A percentile compares a stretch with the other conserved stretches of the same genome.
phyloP scores from a whole-genome alignment of 2,888 invertebrate species.

The Trichopoda pennipes region DNA sequence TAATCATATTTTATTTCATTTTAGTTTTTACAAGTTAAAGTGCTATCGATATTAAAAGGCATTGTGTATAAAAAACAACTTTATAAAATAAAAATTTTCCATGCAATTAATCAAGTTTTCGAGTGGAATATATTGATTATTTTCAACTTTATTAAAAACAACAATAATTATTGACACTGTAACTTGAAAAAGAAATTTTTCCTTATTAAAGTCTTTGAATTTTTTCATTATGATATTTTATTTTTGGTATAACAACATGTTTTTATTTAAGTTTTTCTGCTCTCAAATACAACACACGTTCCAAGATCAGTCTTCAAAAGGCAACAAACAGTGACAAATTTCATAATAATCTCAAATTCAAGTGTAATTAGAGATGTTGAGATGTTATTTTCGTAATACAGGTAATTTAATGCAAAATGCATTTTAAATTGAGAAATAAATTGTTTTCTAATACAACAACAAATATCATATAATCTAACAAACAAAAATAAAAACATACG shows the following conservation, averaged over 20 bases:
- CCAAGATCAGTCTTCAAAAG: slow-evolving; percentile 20
- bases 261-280: neutral
- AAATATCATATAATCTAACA: too few relatives aligned
- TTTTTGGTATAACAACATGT: slow-evolving; percentile 44
- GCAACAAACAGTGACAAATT: neutral
- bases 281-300: slow-evolving; percentile 14
- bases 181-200: slow-evolving; percentile 45
- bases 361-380: slow-evolving; percentile 53
- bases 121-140: slow-evolving; percentile 2
- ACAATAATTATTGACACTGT: slow-evolving; percentile 53
- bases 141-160: slow-evolving; percentile 33
- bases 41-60: neutral
- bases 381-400: slow-evolving; percentile 6
- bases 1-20: too few relatives aligned
- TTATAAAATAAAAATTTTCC: too few relatives aligned
- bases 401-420: slow-evolving; percentile 42
- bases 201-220: neutral
- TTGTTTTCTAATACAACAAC: slow-evolving; percentile 44
- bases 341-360: slow-evolving; percentile 50
- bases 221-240: neutral
- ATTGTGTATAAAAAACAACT: too few relatives aligned
- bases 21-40: too few relatives aligned
- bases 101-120: slow-evolving; percentile 1
- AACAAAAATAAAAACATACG: too few relatives aligned
- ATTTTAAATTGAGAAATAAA: slow-evolving; percentile 15